Evolutionary conservation across 2,113 vertebrate genomes (phyloP), one percentile per base, ranked within the genome.

Genomic region (Etheostoma cragini): DNA sequence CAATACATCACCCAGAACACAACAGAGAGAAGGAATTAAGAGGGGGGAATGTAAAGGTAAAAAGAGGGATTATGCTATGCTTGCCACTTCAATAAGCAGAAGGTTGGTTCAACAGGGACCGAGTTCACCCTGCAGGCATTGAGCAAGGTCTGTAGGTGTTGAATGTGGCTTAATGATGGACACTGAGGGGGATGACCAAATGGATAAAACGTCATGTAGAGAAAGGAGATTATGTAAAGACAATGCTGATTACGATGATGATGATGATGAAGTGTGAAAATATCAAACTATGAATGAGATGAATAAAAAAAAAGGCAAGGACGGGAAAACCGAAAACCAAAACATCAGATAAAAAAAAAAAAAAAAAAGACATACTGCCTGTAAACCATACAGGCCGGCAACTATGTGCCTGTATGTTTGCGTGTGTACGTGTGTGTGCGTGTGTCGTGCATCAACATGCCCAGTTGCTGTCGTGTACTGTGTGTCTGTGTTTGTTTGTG

Each of bases 401-500:
- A 45, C 8, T 24, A 19, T 35, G 24, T 24, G 16, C 11, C 17
- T 30, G 22, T 47, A 17, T 52, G 63, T 72, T 11, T 65, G 47
- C 49, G 4, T 21, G 61, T 35, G 21, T 11, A 19, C 58, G 13
- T 30, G 33, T 16, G 60, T 45, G 52, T 30, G 30, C 53, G 71
- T 58, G 26, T 46, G 74, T 45, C 8, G 22, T 76, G 72, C 35
- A 21, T 49, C 5, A 4, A 42, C n/a, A 47, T 17, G 49, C 75
- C 78, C 52, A 49, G 4, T 35, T 56, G 38, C 60, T 71, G 66
- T 76, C 82, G 87, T 83, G 83, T 78, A 67, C 69, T 83, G 83
- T 78, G 64, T 69, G 68, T 57, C 30, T 10, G 1, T 76, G 69
- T 86, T 88, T 88, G 80, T 80, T 82, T 86, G 75, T 78, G 62